A percentile compares a stretch with the other conserved stretches of the same genome.
Conservation (phyloP, 2,888 invertebrate species). For the Drosophila nigricruria region DNA sequence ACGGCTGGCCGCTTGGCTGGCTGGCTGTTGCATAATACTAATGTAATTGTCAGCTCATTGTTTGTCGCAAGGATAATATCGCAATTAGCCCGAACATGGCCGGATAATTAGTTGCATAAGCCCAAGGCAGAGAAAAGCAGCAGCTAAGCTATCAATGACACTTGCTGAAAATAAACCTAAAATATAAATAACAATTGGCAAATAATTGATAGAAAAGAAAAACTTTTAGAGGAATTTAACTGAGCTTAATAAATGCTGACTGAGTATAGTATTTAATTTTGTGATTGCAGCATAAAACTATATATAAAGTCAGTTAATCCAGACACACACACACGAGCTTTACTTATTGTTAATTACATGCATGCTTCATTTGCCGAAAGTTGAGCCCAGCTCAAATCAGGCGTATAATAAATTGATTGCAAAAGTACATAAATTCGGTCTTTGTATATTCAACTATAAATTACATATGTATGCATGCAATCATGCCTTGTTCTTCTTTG, state of each 20-base stretch:
- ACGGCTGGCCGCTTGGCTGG: conserved; percentile 1
- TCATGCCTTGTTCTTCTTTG: not conserved
- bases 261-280: too few species aligned
- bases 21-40: conserved; percentile 53
- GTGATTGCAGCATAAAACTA: too few species aligned
- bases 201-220: not conserved
- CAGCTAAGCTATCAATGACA: conserved; percentile 11
- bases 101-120: conserved; percentile 59
- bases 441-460: not conserved
- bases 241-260: too few species aligned
- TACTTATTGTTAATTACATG: conserved; percentile 51
- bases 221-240: not conserved
- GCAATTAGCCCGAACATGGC: conserved; percentile 59
- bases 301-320: too few species aligned
- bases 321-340: too few species aligned
- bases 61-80: conserved; percentile 61
- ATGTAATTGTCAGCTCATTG: conserved; percentile 69
- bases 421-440: conserved; percentile 40
- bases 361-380: conserved; percentile 42
- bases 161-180: conserved; percentile 3
- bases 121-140: conserved; percentile 3
- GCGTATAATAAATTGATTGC: conserved; percentile 73
- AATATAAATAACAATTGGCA: not conserved
- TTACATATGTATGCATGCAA: not conserved
- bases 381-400: conserved; percentile 55